phyloP scores from a whole-genome alignment of 2,888 invertebrate genomes.

The Griposia aprilina region DNA sequence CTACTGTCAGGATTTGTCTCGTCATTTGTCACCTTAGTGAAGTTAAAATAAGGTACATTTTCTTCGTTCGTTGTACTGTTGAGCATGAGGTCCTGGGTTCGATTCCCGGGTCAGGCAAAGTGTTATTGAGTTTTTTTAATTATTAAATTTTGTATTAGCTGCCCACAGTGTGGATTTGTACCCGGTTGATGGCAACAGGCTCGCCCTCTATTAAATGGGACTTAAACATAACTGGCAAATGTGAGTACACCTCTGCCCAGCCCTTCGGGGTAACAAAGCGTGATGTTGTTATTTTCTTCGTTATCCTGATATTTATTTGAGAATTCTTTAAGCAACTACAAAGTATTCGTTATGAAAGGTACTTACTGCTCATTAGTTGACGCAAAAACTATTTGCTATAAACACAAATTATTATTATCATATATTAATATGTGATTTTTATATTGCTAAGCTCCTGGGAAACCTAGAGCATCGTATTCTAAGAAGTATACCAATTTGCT shows the following conservation, averaged over 20 bases:
- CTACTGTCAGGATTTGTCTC: background rate
- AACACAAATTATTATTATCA: slow-evolving; percentile 15
- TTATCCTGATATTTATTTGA: too few relatives aligned
- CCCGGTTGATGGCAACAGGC: too few relatives aligned
- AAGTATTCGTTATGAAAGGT: background rate
- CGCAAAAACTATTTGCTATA: background rate
- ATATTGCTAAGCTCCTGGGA: slow-evolving; percentile 27
- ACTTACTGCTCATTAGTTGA: background rate
- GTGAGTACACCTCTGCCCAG: background rate
- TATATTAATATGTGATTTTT: slow-evolving; percentile 9
- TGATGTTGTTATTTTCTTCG: background rate
- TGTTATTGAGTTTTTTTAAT: background rate
- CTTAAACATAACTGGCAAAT: background rate
- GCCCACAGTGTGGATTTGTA: too few relatives aligned
- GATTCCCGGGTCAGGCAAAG: background rate
- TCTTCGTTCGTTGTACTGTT: background rate
- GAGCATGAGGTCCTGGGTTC: too few relatives aligned
- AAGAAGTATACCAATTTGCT: slow-evolving; percentile 28
- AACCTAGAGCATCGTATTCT: slow-evolving; percentile 18
- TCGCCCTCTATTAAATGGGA: background rate
- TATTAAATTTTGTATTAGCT: background rate
- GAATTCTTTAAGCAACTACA: too few relatives aligned
- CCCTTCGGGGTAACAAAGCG: too few relatives aligned
- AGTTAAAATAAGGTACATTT: background rate
- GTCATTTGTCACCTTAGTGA: background rate